phyloP scores from a whole-genome alignment of 2,797 vertebrate species.

The Cynopterus sphinx region DNA sequence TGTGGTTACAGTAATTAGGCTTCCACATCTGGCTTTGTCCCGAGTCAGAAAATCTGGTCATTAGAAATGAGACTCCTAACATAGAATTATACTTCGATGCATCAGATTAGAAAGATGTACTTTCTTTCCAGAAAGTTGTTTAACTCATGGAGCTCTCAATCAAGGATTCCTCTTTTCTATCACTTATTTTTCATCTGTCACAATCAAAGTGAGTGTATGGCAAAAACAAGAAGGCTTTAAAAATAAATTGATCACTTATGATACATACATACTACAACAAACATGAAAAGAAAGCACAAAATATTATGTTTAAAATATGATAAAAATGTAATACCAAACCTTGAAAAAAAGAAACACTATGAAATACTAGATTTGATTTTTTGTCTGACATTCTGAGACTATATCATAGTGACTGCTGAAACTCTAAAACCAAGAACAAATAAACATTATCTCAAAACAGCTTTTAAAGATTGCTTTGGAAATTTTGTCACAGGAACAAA shows the following conservation, averaged over 20 bases:
- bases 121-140: background rate
- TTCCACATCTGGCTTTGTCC: constrained; percentile 45
- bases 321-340: background rate
- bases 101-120: background rate
- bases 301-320: background rate
- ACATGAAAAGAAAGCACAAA: background rate
- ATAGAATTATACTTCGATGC: background rate
- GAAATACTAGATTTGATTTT: background rate
- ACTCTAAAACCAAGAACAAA: background rate
- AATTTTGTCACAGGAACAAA: background rate
- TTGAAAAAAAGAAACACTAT: background rate
- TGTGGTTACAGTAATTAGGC: constrained; percentile 52
- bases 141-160: background rate
- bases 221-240: background rate
- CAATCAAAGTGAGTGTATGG: background rate
- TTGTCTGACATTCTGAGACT: background rate
- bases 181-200: background rate
- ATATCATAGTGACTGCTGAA: background rate
- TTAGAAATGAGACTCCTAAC: background rate
- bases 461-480: background rate
- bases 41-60: background rate
- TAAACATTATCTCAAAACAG: background rate
- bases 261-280: background rate
- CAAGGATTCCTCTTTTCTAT: background rate
- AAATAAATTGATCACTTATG: background rate